Conservation (phyloP, 2,888 invertebrate genomes). For the Ormyrus nitidulus region DNA sequence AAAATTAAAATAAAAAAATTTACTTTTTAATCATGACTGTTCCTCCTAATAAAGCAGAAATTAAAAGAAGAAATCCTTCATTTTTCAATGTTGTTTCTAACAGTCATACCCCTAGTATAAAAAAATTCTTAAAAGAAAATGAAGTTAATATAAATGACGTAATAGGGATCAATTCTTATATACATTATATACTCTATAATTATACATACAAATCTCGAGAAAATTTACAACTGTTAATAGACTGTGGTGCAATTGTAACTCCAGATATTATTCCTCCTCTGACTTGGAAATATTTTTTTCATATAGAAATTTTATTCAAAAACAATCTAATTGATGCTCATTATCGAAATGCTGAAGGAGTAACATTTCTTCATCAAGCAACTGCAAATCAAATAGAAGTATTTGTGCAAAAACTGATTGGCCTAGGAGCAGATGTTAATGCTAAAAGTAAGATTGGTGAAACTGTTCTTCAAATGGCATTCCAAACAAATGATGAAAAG, state of each 20-base stretch:
- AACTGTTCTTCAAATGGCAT: conserved; percentile 37
- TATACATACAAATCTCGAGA: not conserved
- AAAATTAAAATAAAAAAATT: no score
- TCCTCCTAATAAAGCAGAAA: no score
- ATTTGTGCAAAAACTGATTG: conserved; percentile 34
- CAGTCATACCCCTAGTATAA: no score
- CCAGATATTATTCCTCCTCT: conserved; percentile 21
- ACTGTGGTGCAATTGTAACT: conserved; percentile 6
- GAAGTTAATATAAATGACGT: conserved; percentile 2
- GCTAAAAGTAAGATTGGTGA: conserved; percentile 6
- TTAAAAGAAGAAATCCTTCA: no score
- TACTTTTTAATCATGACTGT: no score
- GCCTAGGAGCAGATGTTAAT: conserved; percentile 23
- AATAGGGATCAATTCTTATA: not conserved
- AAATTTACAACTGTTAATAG: conserved; percentile 16
- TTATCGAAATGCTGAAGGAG: not conserved
- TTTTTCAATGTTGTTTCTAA: no score
- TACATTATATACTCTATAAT: not conserved
- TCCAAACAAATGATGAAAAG: conserved; percentile 19
- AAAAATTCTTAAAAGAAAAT: not conserved
- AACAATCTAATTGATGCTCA: no score
- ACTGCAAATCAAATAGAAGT: not conserved
- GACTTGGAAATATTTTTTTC: not conserved
- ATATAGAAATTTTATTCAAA: no score
- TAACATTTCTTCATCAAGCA: conserved; percentile 39